These are phyloP conservation scores for Philypnodon macrostomus DNA, from an alignment of 2,797 vertebrate genomes.

Conservation along the genomic window DNA sequence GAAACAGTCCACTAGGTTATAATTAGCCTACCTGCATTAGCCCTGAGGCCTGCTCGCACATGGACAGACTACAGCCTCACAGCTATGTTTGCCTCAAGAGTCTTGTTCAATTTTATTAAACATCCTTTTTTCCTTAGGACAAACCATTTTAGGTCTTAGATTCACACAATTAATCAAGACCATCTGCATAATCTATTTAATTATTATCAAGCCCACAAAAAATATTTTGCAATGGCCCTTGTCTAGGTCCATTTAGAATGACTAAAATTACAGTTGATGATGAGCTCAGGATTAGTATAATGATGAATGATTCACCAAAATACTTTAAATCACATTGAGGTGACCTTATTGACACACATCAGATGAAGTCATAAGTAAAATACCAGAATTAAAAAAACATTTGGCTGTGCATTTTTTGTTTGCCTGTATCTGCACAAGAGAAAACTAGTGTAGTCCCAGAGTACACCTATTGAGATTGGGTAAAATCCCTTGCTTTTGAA, in stretches of 20 bases:
- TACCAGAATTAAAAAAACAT: conserved; percentile 19
- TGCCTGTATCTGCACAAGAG: conserved; percentile 34
- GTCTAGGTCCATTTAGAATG: neutral
- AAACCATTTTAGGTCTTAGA: conserved; percentile 52
- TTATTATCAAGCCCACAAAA: too few relatives aligned
- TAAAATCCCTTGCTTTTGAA: conserved; percentile 58
- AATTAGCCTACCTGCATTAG: conserved; percentile 50
- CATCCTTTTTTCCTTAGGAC: conserved; percentile 29
- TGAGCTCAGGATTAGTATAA: neutral
- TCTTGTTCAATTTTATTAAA: conserved; percentile 56
- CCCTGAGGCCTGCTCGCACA: conserved; percentile 45
- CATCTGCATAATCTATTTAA: conserved; percentile 28
- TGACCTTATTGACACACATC: neutral
- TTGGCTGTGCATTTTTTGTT: conserved; percentile 5
- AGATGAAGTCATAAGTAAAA: conserved; percentile 6
- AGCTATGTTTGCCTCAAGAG: conserved; percentile 48
- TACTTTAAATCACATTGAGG: neutral
- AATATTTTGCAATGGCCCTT: neutral
- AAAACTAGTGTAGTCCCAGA: conserved; percentile 61
- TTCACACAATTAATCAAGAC: conserved; percentile 29
- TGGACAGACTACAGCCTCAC: conserved; percentile 30
- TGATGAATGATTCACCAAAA: neutral
- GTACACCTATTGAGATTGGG: conserved; percentile 56
- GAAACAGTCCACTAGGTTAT: conserved; percentile 40
- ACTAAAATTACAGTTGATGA: too few relatives aligned